phyloP scores from a whole-genome alignment of 2,888 invertebrate species.

The Noctua janthe region DNA sequence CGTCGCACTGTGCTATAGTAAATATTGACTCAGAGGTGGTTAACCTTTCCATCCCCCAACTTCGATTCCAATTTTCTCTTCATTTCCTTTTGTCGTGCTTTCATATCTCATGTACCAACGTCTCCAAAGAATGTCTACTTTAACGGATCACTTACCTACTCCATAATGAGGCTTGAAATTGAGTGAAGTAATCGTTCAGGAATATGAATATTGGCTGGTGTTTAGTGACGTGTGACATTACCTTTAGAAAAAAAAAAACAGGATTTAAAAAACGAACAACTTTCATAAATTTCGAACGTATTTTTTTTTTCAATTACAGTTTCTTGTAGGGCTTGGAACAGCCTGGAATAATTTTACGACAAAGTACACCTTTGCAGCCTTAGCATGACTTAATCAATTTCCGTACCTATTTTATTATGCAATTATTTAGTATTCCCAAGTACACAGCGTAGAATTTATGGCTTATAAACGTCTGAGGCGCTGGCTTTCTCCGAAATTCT shows the following conservation, averaged over 20 bases:
- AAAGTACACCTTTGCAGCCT: neutral
- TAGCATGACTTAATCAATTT: slow-evolving; percentile 25
- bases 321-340: neutral
- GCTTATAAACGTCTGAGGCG: slow-evolving; percentile 16
- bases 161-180: slow-evolving; percentile 61
- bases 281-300: neutral
- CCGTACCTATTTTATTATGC: slow-evolving; percentile 27
- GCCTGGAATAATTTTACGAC: slow-evolving; percentile 1
- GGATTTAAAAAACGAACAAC: neutral
- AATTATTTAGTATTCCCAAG: slow-evolving; percentile 41
- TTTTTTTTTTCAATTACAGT: neutral
- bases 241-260: slow-evolving; percentile 1
- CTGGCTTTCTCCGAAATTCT: slow-evolving; percentile 25
- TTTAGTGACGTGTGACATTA: slow-evolving; percentile 37
- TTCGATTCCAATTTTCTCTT: neutral
- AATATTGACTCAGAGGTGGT: neutral
- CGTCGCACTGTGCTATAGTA: neutral
- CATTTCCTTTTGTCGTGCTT: slow-evolving; percentile 1
- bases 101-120: slow-evolving; percentile 9
- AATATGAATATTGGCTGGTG: slow-evolving; percentile 46
- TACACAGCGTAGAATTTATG: slow-evolving; percentile 44
- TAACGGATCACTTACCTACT: slow-evolving; percentile 47
- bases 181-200: slow-evolving; percentile 26
- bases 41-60: neutral
- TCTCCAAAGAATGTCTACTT: slow-evolving; percentile 25